phyloP scores from a whole-genome alignment of 2,113 vertebrate species.

The Pteruthius melanotis region DNA sequence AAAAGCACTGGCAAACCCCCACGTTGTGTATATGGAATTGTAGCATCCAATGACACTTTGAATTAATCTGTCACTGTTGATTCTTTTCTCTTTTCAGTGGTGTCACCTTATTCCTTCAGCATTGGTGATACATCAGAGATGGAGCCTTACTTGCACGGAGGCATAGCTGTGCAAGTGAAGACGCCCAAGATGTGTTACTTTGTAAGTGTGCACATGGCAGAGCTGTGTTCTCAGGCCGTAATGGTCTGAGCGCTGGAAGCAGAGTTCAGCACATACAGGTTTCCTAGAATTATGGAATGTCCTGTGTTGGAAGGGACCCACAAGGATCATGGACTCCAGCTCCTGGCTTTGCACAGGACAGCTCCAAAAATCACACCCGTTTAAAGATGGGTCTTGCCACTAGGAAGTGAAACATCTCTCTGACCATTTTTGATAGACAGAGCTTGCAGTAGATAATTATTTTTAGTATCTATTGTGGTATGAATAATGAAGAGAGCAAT shows the following conservation, averaged over 20 bases:
- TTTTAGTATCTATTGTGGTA: neutral
- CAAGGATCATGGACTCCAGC: neutral
- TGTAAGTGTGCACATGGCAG: conserved; percentile 76
- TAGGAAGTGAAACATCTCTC: neutral
- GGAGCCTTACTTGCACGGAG: conserved; percentile 88
- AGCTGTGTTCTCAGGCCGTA: rapidly evolving
- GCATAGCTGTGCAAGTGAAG: conserved; percentile 90
- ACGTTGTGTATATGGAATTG: neutral
- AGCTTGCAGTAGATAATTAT: neutral
- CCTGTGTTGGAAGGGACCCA: neutral
- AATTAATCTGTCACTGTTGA: neutral
- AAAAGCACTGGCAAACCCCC: neutral
- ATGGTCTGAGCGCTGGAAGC: neutral
- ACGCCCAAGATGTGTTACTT: conserved; percentile 85
- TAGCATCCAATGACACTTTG: neutral
- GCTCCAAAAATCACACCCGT: rapidly evolving
- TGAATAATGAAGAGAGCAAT: neutral
- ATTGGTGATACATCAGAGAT: conserved; percentile 87
- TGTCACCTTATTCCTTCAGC: conserved; percentile 90
- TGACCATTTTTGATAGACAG: neutral
- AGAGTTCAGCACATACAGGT: neutral
- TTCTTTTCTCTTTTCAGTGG: conserved; percentile 74
- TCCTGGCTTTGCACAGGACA: neutral
- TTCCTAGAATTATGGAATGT: neutral
- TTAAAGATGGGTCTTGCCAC: neutral